Conservation (phyloP, 2,797 vertebrate genomes). For the Periophthalmus magnuspinnatus region DNA sequence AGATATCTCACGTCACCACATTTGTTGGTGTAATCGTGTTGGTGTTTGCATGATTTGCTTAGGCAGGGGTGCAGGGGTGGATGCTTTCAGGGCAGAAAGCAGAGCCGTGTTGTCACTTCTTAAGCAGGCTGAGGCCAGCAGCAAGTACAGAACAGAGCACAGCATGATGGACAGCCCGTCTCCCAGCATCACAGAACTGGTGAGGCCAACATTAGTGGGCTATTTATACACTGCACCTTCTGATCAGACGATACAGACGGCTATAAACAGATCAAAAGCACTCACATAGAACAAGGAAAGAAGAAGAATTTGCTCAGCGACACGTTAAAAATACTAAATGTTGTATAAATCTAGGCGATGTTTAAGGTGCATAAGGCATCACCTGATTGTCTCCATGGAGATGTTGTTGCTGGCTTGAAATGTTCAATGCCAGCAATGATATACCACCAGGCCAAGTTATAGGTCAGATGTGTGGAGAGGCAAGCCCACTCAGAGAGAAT, state of each 20-base stretch:
- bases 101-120: constrained; percentile 49
- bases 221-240: constrained; percentile 58
- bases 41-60: constrained; percentile 43
- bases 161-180: constrained; percentile 46
- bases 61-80: constrained; percentile 41
- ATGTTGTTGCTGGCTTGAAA: too few relatives aligned
- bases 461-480: too few relatives aligned
- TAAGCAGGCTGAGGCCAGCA: constrained; percentile 49
- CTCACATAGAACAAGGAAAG: constrained; percentile 8
- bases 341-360: too few relatives aligned
- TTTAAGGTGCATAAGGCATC: too few relatives aligned
- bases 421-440: too few relatives aligned
- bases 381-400: too few relatives aligned
- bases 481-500: too few relatives aligned
- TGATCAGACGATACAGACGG: constrained; percentile 43
- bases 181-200: constrained; percentile 36
- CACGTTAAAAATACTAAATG: constrained; percentile 23
- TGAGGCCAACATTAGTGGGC: constrained; percentile 47
- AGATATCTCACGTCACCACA: not conserved
- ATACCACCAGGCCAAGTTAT: too few relatives aligned
- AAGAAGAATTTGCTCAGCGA: constrained; percentile 49
- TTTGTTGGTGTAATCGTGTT: constrained; percentile 39
- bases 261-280: constrained; percentile 13
- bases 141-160: constrained; percentile 49
- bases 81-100: constrained; percentile 43